These are phyloP conservation scores for Caenorhabditis sinica DNA, from an alignment of 2,888 invertebrate species.

Conservation along the genomic window DNA sequence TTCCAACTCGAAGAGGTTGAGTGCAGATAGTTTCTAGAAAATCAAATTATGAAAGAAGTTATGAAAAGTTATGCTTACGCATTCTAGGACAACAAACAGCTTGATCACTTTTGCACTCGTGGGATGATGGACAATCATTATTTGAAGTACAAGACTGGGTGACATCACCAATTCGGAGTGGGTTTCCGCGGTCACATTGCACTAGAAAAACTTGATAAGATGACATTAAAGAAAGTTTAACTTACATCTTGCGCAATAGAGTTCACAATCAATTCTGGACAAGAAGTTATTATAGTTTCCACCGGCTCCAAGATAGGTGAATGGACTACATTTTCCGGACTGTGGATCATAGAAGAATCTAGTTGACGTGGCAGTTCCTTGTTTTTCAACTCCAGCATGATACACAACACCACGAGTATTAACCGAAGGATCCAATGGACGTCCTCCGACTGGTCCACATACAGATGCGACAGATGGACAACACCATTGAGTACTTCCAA, in stretches of 20 bases:
- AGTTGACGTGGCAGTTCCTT: slow-evolving; percentile 76
- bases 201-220: slow-evolving; percentile 52
- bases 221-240: neutral
- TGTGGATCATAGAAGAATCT: slow-evolving; percentile 76
- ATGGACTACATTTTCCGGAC: slow-evolving; percentile 74
- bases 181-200: slow-evolving; percentile 78
- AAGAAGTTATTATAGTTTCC: slow-evolving; percentile 80
- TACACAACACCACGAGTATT: slow-evolving; percentile 71
- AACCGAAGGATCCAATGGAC: slow-evolving; percentile 74
- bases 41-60: neutral
- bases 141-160: slow-evolving; percentile 76
- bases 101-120: slow-evolving; percentile 79
- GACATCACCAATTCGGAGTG: slow-evolving; percentile 76
- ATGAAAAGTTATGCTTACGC: slow-evolving; percentile 65
- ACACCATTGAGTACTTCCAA: slow-evolving; percentile 78
- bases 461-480: slow-evolving; percentile 76
- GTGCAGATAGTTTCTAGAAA: slow-evolving; percentile 79
- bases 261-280: slow-evolving; percentile 77
- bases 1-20: slow-evolving; percentile 78
- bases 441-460: slow-evolving; percentile 76
- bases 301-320: slow-evolving; percentile 77
- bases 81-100: slow-evolving; percentile 80
- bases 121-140: slow-evolving; percentile 77
- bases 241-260: slow-evolving; percentile 74
- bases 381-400: slow-evolving; percentile 76